Conservation (phyloP, 1,140 invertebrate genomes). For the Nymphalis io region DNA sequence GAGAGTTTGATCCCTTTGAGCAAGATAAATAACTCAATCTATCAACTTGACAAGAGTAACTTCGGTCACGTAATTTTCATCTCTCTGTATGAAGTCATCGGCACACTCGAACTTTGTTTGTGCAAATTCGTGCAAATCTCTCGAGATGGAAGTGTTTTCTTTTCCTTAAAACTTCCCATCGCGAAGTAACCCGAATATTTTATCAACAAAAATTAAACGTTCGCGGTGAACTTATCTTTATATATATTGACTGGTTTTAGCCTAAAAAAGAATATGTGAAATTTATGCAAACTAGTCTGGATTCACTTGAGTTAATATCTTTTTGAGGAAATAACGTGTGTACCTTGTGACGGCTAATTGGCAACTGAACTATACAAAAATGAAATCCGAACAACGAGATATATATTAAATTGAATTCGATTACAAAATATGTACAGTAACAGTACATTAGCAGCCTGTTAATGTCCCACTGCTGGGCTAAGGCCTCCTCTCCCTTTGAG, state of each 20-base stretch:
- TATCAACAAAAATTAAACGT: constrained; percentile 12
- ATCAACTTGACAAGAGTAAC: constrained; percentile 22
- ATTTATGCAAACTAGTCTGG: no score
- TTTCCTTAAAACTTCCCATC: constrained; percentile 8
- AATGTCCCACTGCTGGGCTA: no score
- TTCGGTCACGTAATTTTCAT: constrained; percentile 30
- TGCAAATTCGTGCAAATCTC: constrained; percentile 25
- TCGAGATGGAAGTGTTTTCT: constrained; percentile 22
- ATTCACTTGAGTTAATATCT: no score
- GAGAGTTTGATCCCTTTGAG: constrained; percentile 19
- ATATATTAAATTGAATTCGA: no score
- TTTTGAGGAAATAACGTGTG: no score
- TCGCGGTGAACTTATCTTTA: not conserved
- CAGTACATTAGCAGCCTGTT: no score
- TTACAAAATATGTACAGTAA: no score
- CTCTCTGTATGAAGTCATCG: constrained; percentile 25
- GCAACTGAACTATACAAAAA: no score
- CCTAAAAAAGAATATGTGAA: no score
- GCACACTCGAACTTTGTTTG: constrained; percentile 13
- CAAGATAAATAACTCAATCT: constrained; percentile 32
- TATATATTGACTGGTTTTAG: not conserved
- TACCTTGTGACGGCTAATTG: no score
- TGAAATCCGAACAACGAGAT: no score
- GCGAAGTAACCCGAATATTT: constrained; percentile 16
- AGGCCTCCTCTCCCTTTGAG: no score